Evolutionary conservation across 2,113 vertebrate species (phyloP), one percentile per base, ranked within the genome.

Genomic region (Scolopax mira): DNA sequence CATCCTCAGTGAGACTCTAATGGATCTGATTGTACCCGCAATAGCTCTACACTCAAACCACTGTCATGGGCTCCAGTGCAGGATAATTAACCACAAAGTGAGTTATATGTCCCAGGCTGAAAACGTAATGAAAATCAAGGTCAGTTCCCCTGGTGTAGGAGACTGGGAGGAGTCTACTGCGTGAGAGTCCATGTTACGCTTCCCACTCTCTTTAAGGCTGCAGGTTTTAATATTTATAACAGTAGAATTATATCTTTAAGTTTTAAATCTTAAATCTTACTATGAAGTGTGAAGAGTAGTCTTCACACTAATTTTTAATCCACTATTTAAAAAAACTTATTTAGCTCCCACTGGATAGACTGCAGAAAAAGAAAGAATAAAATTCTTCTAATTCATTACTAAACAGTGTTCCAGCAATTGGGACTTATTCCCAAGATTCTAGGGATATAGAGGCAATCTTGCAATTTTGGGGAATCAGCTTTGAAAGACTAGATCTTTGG

Each of bases 71-170:
- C 35, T 75, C 89, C 22, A 75, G 24, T 6, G 41, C 91, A 78
- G 52, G 69, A 75, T 96, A 96, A 97, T 97, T 90, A 96, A 97
- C 97, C 97, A 91, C 97, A 97, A 74, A 81, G 39, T 97, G 97
- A 97, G 62, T 96, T 96, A 96, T 96, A 77, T 65, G 70, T 94
- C 91, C 92, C 60, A 6, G 37, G 37, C 58, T 89, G 88, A 85
- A 88, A 33, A 35, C n/a, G 0, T 73, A 75, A 83, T 72, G 80
- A 95, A 96, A 96, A 95, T 74, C 91, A 90, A 83, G 87, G 93
- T 93, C 75, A 88, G 27, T 62, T 74, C 54, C 62, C 39, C 31
- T 74, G 44, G 9, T 91, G 79, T 19, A 95, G 79, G 93, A 96
- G 88, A 96, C 70, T 9, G 11, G 73, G 88, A 96, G 73, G 70